Evolutionary conservation across 2,113 vertebrate species (phyloP), one percentile per base, ranked within the genome.

Genomic region (Columbina picui): DNA sequence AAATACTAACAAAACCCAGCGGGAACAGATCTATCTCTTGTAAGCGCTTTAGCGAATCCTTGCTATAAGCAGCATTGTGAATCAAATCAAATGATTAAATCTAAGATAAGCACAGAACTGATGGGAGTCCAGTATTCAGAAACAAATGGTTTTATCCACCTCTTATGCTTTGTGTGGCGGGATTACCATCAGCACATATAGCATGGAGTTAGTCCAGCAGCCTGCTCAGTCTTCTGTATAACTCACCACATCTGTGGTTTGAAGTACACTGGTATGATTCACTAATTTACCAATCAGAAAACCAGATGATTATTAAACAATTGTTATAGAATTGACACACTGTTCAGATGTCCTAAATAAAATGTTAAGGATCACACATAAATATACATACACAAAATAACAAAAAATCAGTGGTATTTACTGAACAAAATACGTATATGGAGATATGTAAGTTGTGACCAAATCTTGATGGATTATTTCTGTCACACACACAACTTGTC

Each of bases 321-420:
- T 47, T 67, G 21, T 56, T 71, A 19, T 34, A 30, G 6, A 41
- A 23, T 1, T 36, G 10, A 79, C 78, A 67, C 1, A 9, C 8
- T 26, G 1, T 29, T 85, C 32, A 32, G 2, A 7, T 47, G 5
- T n/a, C 49, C 19, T 65, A n/a, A 83, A 41, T 30, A 50, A 88
- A 52, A 1, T 20, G 84, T 74, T 43, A 21, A 34, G 7, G 8
- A 55, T 92, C 38, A 4, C 3, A 22, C 1, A 19, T 7, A n/a
- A 57, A 49, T 68, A 13, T 26, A 13, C 2, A 25, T 23, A 27
- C 9, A 27, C 0, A 22, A 12, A 82, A 45, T 21, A 65, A 22
- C 1, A 78, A 63, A 77, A 78, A 41, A 26, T 9, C 26, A 29
- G 3, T 0, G 0, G 0, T 27, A 22, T 43, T 81, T 87, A 26